Evolutionary conservation across 1,140 invertebrate species (phyloP).

Genomic region (Zaprionus davidi): DNA sequence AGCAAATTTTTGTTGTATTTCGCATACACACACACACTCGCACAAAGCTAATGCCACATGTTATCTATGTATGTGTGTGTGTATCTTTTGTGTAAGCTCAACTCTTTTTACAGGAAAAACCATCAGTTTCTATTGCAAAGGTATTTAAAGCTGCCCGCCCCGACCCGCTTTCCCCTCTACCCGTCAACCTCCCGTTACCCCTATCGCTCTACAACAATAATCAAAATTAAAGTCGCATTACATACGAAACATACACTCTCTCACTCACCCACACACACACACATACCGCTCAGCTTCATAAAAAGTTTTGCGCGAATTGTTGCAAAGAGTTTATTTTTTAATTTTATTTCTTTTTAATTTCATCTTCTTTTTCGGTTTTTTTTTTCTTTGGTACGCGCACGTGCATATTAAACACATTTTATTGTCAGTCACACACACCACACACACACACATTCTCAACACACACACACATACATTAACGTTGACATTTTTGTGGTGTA

Average conservation of each 20-base stretch:
- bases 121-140: constrained; percentile 84
- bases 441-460: constrained; percentile 30
- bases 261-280: constrained; percentile 25
- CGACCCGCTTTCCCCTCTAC: constrained; percentile 18
- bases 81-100: constrained; percentile 77
- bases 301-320: constrained; percentile 65
- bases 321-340: constrained; percentile 31
- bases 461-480: constrained; percentile 29
- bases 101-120: constrained; percentile 84
- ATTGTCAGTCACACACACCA: constrained; percentile 58
- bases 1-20: constrained; percentile 43
- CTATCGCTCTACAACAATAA: constrained; percentile 38
- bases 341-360: constrained; percentile 36
- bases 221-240: constrained; percentile 52
- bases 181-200: not conserved
- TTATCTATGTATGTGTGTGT: constrained; percentile 62
- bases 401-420: constrained; percentile 76
- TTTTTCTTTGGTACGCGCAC: constrained; percentile 51
- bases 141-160: constrained; percentile 81
- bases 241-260: constrained; percentile 27
- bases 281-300: constrained; percentile 27
- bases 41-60: constrained; percentile 14
- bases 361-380: constrained; percentile 15
- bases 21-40: constrained; percentile 17
- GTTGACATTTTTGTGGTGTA: constrained; percentile 57